Conservation (phyloP, 2,113 vertebrate genomes). For the Dipodomys merriami region DNA sequence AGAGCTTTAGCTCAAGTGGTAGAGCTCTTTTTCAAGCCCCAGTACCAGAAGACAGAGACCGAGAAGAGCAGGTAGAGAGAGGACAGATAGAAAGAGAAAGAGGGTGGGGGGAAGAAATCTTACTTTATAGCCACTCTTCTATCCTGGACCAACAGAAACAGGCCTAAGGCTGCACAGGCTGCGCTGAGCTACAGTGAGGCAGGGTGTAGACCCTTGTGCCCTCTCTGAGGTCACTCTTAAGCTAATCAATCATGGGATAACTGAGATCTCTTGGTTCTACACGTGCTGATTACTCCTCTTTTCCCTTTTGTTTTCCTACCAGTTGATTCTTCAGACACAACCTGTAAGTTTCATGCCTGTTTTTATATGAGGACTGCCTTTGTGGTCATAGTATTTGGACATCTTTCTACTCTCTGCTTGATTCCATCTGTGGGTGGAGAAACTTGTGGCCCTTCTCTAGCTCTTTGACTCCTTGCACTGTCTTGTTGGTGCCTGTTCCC, state of each 20-base stretch:
- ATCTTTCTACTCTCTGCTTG: neutral
- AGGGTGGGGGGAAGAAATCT: neutral
- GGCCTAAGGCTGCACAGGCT: neutral
- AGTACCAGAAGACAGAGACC: too few relatives aligned
- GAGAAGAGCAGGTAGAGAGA: too few relatives aligned
- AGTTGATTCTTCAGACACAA: conserved; percentile 46
- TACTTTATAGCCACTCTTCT: neutral
- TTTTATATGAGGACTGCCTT: neutral
- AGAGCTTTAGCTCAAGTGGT: too few relatives aligned
- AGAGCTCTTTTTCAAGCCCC: too few relatives aligned
- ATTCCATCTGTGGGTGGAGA: neutral
- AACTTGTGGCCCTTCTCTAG: neutral
- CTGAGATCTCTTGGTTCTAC: neutral
- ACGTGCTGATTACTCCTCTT: neutral
- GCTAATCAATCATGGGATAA: neutral
- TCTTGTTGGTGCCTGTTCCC: neutral
- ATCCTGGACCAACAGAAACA: neutral
- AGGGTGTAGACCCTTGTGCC: neutral
- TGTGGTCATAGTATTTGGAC: neutral
- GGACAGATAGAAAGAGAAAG: too few relatives aligned
- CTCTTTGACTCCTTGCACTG: neutral
- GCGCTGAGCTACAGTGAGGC: neutral
- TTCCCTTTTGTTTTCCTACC: neutral
- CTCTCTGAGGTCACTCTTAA: neutral
- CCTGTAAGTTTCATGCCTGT: conserved; percentile 57